These are phyloP conservation scores for Acropternis orthonyx DNA, from an alignment of 2,797 vertebrate species.

Conservation along the genomic window DNA sequence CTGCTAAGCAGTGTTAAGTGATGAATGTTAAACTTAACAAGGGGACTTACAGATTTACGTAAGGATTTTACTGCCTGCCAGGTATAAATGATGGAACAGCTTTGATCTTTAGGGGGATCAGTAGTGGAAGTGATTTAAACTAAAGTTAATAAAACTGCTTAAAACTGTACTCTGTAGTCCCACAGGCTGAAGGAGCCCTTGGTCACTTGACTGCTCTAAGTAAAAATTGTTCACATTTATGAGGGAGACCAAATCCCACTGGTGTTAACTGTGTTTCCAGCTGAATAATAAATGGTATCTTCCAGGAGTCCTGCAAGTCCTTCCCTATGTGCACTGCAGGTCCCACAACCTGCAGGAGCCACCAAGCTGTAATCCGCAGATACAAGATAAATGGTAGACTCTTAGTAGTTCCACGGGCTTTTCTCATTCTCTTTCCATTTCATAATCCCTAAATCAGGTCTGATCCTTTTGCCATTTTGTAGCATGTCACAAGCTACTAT, in stretches of 20 bases:
- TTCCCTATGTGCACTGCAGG: not conserved
- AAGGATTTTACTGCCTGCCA: constrained; percentile 70
- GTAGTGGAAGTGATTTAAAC: constrained; percentile 61
- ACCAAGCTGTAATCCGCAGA: not conserved
- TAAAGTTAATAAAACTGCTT: constrained; percentile 68
- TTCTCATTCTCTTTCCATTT: not conserved
- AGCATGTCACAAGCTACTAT: not conserved
- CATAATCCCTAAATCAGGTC: not conserved
- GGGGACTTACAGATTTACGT: constrained; percentile 64
- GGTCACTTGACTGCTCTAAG: constrained; percentile 63
- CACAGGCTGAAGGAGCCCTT: constrained; percentile 43
- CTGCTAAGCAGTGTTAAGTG: constrained; percentile 63
- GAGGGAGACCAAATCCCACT: constrained; percentile 48
- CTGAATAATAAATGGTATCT: constrained; percentile 52
- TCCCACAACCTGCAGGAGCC: not conserved
- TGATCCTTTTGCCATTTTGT: not conserved
- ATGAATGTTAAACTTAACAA: constrained; percentile 72
- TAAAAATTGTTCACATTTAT: constrained; percentile 67
- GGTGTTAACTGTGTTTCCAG: constrained; percentile 3
- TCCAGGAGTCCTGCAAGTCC: constrained; percentile 29
- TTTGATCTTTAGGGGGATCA: constrained; percentile 66
- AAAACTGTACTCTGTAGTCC: constrained; percentile 50
- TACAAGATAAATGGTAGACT: not conserved
- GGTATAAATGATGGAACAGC: constrained; percentile 64
- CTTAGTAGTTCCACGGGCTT: not conserved